Conservation (phyloP, 2,113 vertebrate genomes). For the Anhinga anhinga region DNA sequence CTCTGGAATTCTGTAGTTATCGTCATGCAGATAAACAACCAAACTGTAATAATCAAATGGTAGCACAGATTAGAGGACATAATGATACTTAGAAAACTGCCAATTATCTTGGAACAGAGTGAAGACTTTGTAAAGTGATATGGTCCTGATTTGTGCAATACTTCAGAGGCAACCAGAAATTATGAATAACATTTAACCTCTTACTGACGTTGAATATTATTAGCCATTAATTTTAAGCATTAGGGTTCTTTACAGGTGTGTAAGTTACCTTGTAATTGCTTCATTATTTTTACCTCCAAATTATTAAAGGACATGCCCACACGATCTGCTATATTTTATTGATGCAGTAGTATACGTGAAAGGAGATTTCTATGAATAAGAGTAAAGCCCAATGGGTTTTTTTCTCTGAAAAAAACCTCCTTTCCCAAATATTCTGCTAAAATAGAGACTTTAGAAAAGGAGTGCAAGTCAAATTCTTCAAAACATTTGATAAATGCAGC, state of each 20-base stretch:
- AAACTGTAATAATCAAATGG: not conserved
- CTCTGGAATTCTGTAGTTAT: not conserved
- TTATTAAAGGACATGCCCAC: not conserved
- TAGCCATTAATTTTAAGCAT: not conserved
- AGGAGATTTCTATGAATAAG: not conserved
- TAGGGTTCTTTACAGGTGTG: not conserved
- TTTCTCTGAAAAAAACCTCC: not conserved
- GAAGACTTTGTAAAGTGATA: not conserved
- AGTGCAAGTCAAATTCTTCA: not conserved
- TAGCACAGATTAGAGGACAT: not conserved
- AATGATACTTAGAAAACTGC: not conserved
- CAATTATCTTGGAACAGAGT: not conserved
- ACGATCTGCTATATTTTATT: not conserved
- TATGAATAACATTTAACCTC: not conserved
- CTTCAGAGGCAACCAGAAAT: not conserved
- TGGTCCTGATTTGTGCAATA: not conserved
- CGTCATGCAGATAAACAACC: not conserved
- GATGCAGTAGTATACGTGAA: not conserved
- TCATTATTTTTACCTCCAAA: not conserved
- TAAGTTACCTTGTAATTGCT: not conserved
- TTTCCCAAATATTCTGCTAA: not conserved
- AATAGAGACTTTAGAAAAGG: not conserved
- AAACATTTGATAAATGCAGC: not conserved
- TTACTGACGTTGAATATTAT: not conserved
- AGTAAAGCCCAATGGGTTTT: not conserved